Base-by-base conservation (phyloP, 2,113 vertebrate genomes). In the Eubucco bourcierii region DNA sequence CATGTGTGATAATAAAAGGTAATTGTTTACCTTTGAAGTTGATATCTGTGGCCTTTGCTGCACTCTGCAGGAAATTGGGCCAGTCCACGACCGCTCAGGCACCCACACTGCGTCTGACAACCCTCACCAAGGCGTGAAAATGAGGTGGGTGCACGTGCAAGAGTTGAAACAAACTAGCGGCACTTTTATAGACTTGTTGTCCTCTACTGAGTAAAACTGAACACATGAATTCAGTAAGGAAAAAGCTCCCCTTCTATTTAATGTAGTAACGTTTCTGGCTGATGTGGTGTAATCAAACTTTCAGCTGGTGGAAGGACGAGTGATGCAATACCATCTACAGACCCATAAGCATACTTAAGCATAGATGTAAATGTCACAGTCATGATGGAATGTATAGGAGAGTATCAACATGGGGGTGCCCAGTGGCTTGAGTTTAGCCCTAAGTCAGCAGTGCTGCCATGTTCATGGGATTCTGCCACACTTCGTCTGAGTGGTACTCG, bases 1-100 rank as follows among this genome's bases (percentile, higher is more conserved):
- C 89, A 95, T 90, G 83, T 95, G 84, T 94, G 95, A 97, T 95
- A 97, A 95, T 90, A 97, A 96, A 97, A 97, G 88, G 92, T 94
- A 95, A 90, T 97, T 96, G 94, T 96, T 96, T 96, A 96, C 94
- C 94, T 96, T 96, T 95, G 82, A 95, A 96, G 95, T 71, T 55
- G 95, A 67, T 92, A 94, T 61, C 89, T 67, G 13, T 3, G 10
- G 93, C 79, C 80, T 80, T 93, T 1, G 0, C 3, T 4, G 89
- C 12, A 21, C 76, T 87, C 93, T 71, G 76, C 68, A 91, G 93
- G 94, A 95, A 96, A 96, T 34, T 87, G 89, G 87, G 75, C 84
- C 72, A 47, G 81, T 67, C 68, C 67, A 12, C 1, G 25, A 59
- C 68, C 3, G 1, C 79, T 80, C 0, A 1, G 53, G 79, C 55